Base-by-base conservation (phyloP, 2,888 invertebrate genomes). In the Parthenolecanium corni region DNA sequence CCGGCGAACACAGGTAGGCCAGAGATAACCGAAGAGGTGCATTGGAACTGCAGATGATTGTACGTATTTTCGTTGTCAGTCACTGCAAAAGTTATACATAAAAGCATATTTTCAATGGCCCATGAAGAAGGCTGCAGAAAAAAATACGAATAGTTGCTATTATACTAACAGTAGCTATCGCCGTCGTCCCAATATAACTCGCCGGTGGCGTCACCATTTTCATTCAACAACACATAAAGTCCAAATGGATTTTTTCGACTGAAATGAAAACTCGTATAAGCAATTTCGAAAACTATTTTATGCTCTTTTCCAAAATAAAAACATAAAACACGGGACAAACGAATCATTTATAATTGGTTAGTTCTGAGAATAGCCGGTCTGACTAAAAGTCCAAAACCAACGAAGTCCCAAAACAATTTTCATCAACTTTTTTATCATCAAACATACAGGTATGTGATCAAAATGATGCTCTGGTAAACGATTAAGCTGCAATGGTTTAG, bases 161-260 rank as follows among this genome's bases (percentile, higher is more conserved):
- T 12, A 54, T 40, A 47, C 47, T 65, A 70, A 85, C 85, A 81
- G 67, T 84, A 74, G 63, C 83, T 82, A 64, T 85, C 84, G 0
- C 89, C 89, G 69, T 89, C 88, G 71, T 90, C 89, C 86, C 86
- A 88, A 74, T 83, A 87, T 9, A 90, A 74, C 65, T 82, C 78
- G 1, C 89, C 89, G 44, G 20, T 46, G 4, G 69, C 67, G 24
- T 64, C 56, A 36, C 75, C 74, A 1, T 69, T 69, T 1, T 73
- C 69, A 70, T 82, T 79, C 0, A 83, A 76, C 1, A 80, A 82
- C 0, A 81, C 80, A 9, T 85, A 70, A 25, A 90, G 74, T 68
- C 82, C 80, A 65, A 89, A 76, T 47, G 81, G 80, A 36, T 81
- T 80, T 68, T 79, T 76, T 65, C 86, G 79, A 47, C 76, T 73